Percentiles rank a stretch among this genome's conserved stretches.
phyloP scores from a whole-genome alignment of 2,113 vertebrate genomes.

The Dromaius novaehollandiae region DNA sequence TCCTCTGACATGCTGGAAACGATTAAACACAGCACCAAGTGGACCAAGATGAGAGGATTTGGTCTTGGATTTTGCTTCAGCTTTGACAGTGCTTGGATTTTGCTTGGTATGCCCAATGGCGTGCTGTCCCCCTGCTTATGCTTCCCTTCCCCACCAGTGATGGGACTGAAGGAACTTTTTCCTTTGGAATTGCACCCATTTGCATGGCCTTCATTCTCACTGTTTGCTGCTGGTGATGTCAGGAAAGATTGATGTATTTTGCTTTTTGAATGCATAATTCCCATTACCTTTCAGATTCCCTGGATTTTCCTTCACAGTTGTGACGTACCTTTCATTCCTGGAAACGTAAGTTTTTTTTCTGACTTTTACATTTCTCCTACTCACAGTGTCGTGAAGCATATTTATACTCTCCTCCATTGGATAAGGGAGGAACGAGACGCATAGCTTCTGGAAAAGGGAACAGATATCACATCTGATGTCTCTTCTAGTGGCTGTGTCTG shows the following conservation, averaged over 20 bases:
- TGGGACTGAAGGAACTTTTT: neutral
- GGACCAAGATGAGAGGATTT: neutral
- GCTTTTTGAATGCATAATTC: neutral
- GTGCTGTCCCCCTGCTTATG: neutral
- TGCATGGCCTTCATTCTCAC: neutral
- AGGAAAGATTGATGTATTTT: neutral
- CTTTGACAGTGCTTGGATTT: neutral
- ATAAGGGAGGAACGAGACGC: neutral
- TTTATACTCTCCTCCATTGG: neutral
- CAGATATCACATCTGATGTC: neutral
- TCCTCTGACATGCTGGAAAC: neutral
- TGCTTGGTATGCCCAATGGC: neutral
- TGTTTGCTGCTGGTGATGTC: neutral
- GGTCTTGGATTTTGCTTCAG: neutral
- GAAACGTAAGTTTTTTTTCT: neutral
- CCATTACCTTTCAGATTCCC: neutral
- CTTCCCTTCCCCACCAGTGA: too few species aligned
- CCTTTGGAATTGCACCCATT: neutral
- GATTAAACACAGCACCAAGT: neutral
- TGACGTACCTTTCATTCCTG: neutral
- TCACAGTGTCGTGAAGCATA: accelerated
- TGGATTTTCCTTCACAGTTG: neutral
- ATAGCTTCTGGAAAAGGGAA: neutral
- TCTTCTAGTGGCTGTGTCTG: neutral
- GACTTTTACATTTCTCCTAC: neutral